Conservation (phyloP, 2,888 invertebrate species). For the Sepiola atlantica region DNA sequence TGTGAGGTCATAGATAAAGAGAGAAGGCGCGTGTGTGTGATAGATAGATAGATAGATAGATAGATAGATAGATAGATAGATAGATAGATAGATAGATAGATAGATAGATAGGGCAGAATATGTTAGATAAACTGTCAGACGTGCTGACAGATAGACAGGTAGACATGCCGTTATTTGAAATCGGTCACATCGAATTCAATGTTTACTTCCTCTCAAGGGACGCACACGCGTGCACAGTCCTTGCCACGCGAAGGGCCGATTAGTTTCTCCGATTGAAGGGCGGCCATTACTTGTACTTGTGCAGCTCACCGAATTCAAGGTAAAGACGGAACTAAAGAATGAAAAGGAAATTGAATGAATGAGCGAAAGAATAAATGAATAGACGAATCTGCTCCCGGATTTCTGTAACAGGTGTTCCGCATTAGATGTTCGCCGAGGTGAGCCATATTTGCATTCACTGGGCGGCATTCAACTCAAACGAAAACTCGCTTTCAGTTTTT, state of each 20-base stretch:
- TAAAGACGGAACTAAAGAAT: neutral
- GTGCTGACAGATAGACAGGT: neutral
- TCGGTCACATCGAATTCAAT: neutral
- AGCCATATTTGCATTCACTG: neutral
- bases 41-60: too few relatives aligned
- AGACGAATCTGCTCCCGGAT: neutral
- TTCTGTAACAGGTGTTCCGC: neutral
- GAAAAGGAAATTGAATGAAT: neutral
- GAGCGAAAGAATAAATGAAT: neutral
- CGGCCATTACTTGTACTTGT: neutral
- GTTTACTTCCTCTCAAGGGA: neutral
- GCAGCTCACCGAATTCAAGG: neutral
- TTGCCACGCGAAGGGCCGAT: neutral
- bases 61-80: too few relatives aligned
- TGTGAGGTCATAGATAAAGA: too few relatives aligned
- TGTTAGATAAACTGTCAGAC: neutral
- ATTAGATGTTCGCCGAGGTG: neutral
- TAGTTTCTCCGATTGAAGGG: neutral
- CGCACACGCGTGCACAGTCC: neutral
- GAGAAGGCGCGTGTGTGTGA: too few relatives aligned
- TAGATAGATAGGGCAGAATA: neutral
- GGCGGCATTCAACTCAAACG: neutral
- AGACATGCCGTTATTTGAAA: neutral
- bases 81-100: neutral
- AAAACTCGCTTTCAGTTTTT: neutral